Percentiles rank a stretch among this genome's conserved stretches.
Conservation (phyloP, 2,797 vertebrate species). For the Pitangus sulphuratus region DNA sequence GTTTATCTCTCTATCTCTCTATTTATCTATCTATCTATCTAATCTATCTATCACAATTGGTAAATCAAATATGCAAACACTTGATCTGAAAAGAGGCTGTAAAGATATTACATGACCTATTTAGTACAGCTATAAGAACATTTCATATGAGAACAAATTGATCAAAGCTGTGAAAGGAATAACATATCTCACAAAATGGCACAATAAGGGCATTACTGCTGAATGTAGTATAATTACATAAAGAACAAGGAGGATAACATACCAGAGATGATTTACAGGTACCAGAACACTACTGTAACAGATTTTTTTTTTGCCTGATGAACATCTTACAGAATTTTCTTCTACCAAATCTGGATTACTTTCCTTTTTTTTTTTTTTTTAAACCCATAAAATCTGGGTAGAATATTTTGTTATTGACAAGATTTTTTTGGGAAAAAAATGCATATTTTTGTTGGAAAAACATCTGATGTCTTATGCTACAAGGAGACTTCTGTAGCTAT, state of each 20-base stretch:
- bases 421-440: neutral
- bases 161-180: conserved; percentile 1
- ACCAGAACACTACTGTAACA: neutral
- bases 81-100: neutral
- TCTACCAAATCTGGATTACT: neutral
- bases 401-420: neutral
- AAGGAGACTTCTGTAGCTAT: neutral
- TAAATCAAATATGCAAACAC: neutral
- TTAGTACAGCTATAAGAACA: neutral
- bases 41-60: neutral
- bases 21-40: too few species aligned
- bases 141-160: neutral
- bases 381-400: neutral
- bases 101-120: neutral
- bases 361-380: neutral
- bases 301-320: neutral
- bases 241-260: neutral
- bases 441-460: neutral
- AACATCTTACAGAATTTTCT: neutral
- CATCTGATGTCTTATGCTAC: neutral
- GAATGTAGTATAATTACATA: neutral
- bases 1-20: neutral
- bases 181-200: neutral
- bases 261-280: neutral
- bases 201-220: neutral